Evolutionary conservation across 2,888 invertebrate genomes (phyloP).

Genomic region (Copidosoma aretas): DNA sequence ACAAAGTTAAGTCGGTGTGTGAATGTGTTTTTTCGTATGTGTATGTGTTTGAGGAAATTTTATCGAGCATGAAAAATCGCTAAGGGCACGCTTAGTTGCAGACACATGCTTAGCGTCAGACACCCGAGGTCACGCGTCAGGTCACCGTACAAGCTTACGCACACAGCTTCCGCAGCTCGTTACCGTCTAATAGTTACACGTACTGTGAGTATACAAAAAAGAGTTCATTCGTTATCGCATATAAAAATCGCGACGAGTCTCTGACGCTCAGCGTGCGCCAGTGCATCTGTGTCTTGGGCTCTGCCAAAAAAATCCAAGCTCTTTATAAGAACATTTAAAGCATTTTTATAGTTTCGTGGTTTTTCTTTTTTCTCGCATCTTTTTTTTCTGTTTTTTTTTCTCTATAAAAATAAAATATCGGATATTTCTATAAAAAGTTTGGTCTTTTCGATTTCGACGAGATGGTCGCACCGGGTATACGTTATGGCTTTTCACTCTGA

Average conservation of each 20-base stretch:
- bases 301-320: constrained; percentile 28
- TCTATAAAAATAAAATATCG: constrained; percentile 32
- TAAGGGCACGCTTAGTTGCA: not conserved
- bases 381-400: not conserved
- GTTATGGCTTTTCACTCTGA: constrained; percentile 8
- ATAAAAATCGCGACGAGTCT: constrained; percentile 24
- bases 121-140: constrained; percentile 44
- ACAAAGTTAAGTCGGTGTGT: constrained; percentile 5
- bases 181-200: constrained; percentile 18
- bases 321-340: constrained; percentile 25
- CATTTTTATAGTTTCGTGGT: constrained; percentile 20
- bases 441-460: constrained; percentile 18
- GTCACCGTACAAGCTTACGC: constrained; percentile 30
- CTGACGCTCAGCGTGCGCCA: constrained; percentile 9
- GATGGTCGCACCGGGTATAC: constrained; percentile 1
- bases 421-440: constrained; percentile 27
- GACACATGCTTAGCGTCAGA: not conserved
- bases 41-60: constrained; percentile 20
- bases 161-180: constrained; percentile 19
- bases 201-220: no score
- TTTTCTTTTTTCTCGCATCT: not conserved
- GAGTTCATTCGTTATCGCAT: constrained; percentile 13
- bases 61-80: constrained; percentile 17
- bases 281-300: not conserved
- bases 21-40: no score